These are phyloP conservation scores for Sesamia inferens DNA, from an alignment of 2,888 invertebrate genomes.

Conservation along the genomic window DNA sequence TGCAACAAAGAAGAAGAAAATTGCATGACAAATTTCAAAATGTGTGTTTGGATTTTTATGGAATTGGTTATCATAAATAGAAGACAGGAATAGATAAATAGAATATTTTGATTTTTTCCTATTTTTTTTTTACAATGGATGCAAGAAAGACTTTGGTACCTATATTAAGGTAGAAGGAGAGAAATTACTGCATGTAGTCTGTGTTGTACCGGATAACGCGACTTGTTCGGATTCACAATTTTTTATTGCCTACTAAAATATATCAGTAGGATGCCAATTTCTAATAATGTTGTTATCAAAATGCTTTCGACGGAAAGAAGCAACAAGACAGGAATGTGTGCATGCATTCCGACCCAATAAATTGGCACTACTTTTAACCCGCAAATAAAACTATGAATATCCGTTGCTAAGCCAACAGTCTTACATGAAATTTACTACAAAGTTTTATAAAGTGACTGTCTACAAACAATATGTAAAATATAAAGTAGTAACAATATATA, in stretches of 20 bases:
- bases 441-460: conserved; percentile 1
- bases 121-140: too few relatives aligned
- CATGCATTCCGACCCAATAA: conserved; percentile 20
- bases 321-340: conserved; percentile 21
- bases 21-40: neutral
- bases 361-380: conserved; percentile 38
- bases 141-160: too few relatives aligned
- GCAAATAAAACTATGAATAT: conserved; percentile 3
- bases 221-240: neutral
- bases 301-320: conserved; percentile 8
- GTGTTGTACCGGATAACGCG: too few relatives aligned
- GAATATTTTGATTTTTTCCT: too few relatives aligned
- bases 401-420: conserved; percentile 32
- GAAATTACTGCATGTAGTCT: too few relatives aligned
- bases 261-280: neutral
- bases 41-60: neutral
- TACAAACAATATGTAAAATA: neutral
- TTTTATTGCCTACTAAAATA: too few relatives aligned
- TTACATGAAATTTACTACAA: conserved; percentile 6
- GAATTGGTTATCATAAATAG: neutral
- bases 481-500: neutral
- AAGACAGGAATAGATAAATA: too few relatives aligned
- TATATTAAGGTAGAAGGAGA: too few relatives aligned
- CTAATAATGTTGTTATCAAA: neutral
- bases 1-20: neutral